A percentile compares a stretch with the other conserved stretches of the same genome.
These are phyloP conservation scores for Novumbra hubbsi DNA, from an alignment of 2,797 vertebrate species.

Conservation along the genomic window DNA sequence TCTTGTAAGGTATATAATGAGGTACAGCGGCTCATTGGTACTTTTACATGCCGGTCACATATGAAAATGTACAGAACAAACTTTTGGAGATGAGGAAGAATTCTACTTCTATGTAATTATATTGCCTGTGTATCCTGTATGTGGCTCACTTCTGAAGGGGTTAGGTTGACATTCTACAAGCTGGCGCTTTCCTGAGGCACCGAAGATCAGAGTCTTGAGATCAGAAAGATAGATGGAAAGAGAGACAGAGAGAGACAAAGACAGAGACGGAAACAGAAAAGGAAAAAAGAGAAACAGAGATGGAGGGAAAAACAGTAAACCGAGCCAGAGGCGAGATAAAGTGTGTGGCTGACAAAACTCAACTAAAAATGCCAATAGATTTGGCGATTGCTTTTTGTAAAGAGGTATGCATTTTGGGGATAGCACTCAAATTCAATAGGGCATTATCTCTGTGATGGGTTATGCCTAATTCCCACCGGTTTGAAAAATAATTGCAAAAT, in stretches of 20 bases:
- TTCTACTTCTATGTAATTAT: too few species aligned
- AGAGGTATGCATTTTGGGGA: slow-evolving; percentile 2
- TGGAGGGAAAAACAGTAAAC: slow-evolving; percentile 45
- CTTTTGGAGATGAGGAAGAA: not conserved
- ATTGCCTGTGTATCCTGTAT: not conserved
- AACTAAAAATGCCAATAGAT: too few species aligned
- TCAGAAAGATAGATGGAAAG: slow-evolving; percentile 16
- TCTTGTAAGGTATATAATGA: not conserved
- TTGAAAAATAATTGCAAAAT: too few species aligned
- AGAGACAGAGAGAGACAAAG: slow-evolving; percentile 22
- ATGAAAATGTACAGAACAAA: not conserved
- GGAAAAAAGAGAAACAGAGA: slow-evolving; percentile 9
- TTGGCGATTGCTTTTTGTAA: not conserved
- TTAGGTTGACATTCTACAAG: not conserved
- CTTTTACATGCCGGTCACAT: not conserved
- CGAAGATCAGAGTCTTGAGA: not conserved
- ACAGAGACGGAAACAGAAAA: slow-evolving; percentile 26
- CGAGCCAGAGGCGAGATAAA: slow-evolving; percentile 32
- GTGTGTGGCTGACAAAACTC: slow-evolving; percentile 50
- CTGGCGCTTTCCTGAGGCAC: not conserved
- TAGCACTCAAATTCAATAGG: too few species aligned
- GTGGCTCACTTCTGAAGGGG: not conserved
- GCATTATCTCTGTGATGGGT: too few species aligned
- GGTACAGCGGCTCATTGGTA: not conserved
- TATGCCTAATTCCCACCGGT: too few species aligned